Evolutionary conservation across 1,140 invertebrate genomes (phyloP).

Genomic region (Neuroterus valhalla): DNA sequence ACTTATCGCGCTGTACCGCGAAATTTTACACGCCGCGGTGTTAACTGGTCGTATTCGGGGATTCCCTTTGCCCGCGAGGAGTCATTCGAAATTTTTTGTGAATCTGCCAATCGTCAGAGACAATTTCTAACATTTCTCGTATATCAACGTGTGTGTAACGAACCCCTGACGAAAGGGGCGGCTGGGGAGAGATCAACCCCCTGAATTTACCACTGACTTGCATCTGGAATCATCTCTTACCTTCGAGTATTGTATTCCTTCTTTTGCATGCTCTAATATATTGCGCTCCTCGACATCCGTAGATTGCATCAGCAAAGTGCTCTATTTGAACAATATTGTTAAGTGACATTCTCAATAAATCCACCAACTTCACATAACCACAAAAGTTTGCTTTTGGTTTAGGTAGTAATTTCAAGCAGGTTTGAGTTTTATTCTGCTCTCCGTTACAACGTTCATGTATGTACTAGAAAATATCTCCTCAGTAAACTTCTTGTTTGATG

Average conservation of each 20-base stretch:
- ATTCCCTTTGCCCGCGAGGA: neutral
- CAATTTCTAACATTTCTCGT: neutral
- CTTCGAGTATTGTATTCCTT: slow-evolving; percentile 20
- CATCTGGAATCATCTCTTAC: slow-evolving; percentile 14
- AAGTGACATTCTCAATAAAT: slow-evolving; percentile 19
- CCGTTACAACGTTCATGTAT: neutral
- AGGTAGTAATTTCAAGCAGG: neutral
- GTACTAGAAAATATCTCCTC: neutral
- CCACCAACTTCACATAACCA: slow-evolving; percentile 13
- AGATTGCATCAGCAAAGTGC: slow-evolving; percentile 29
- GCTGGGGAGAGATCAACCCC: slow-evolving; percentile 11
- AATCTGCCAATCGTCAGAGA: slow-evolving; percentile 2
- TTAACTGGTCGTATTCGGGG: neutral
- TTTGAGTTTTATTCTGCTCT: neutral
- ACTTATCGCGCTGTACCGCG: slow-evolving; percentile 18
- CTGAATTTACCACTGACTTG: slow-evolving; percentile 15
- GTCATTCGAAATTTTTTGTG: slow-evolving; percentile 1
- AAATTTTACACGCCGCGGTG: neutral
- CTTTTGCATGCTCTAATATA: slow-evolving; percentile 22
- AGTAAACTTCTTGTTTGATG: neutral
- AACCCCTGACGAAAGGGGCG: slow-evolving; percentile 1
- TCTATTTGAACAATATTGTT: slow-evolving; percentile 29
- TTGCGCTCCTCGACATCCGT: neutral
- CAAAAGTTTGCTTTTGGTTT: neutral
- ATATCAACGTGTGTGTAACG: neutral